Conservation (phyloP, 2,888 invertebrate species). For the Nezara viridula region DNA sequence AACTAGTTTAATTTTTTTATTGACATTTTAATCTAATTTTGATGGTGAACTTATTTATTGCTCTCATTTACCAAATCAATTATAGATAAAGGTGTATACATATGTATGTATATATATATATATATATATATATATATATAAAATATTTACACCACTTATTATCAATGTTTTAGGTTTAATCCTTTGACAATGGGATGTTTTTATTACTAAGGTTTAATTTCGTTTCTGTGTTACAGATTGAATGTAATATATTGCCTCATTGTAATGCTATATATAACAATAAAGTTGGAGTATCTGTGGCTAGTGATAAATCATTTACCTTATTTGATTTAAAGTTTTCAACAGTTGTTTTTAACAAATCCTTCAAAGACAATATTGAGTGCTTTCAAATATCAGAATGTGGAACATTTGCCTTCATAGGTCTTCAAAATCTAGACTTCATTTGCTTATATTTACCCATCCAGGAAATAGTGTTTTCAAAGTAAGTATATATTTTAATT, state of each 20-base stretch:
- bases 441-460: constrained; percentile 67
- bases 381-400: constrained; percentile 67
- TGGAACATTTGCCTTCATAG: constrained; percentile 67
- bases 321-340: constrained; percentile 68
- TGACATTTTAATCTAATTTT: neutral
- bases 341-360: constrained; percentile 67
- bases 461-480: constrained; percentile 66
- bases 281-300: constrained; percentile 67
- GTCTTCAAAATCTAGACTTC: constrained; percentile 66
- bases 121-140: too few species aligned
- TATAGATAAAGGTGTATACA: too few species aligned
- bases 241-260: neutral
- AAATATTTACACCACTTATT: too few species aligned
- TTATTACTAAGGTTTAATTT: neutral
- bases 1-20: neutral
- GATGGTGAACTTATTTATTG: neutral
- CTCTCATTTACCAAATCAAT: neutral
- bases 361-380: constrained; percentile 67
- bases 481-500: constrained; percentile 65
- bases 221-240: neutral
- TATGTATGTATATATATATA: too few species aligned
- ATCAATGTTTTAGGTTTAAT: too few species aligned
- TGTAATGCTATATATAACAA: constrained; percentile 27
- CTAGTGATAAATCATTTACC: constrained; percentile 68
- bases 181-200: neutral